phyloP scores from a whole-genome alignment of 2,797 vertebrate genomes.

The Amblyraja radiata region DNA sequence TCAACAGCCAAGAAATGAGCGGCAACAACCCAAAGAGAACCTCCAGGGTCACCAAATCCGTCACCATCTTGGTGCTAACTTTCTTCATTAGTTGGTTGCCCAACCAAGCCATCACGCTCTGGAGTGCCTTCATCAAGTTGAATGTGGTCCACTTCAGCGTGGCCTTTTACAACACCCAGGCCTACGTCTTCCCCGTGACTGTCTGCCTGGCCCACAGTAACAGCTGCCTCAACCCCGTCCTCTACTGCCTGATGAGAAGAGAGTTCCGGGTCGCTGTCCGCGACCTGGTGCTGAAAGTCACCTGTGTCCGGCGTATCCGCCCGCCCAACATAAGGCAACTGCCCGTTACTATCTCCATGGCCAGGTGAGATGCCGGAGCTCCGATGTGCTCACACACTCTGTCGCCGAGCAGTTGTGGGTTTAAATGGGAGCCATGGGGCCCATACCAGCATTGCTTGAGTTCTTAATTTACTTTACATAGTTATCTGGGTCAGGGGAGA shows the following conservation, averaged over 20 bases:
- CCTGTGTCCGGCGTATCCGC: constrained; percentile 44
- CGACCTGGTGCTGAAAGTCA: constrained; percentile 57
- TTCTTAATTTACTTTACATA: no score
- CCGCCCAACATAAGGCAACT: constrained; percentile 55
- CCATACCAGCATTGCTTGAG: no score
- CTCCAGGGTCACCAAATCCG: constrained; percentile 64
- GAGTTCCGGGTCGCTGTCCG: constrained; percentile 63
- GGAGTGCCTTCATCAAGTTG: constrained; percentile 69
- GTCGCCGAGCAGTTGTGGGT: not conserved
- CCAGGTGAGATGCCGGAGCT: not conserved
- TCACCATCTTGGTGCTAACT: constrained; percentile 65
- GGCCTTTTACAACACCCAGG: constrained; percentile 68
- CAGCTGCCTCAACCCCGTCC: constrained; percentile 69
- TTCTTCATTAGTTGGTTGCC: constrained; percentile 74
- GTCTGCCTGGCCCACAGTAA: constrained; percentile 69
- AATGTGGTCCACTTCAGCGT: constrained; percentile 67
- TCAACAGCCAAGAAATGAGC: constrained; percentile 55
- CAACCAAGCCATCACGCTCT: constrained; percentile 68
- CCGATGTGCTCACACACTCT: not conserved
- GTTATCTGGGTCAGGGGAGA: no score
- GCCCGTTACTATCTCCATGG: constrained; percentile 41
- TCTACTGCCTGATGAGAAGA: constrained; percentile 66
- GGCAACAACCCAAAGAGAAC: constrained; percentile 52
- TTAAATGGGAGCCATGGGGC: not conserved
- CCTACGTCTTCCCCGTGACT: constrained; percentile 65